Percentiles rank a stretch among this genome's conserved stretches.
Evolutionary conservation across 2,888 invertebrate genomes (phyloP).

Genomic region (Mimachlamys varia): DNA sequence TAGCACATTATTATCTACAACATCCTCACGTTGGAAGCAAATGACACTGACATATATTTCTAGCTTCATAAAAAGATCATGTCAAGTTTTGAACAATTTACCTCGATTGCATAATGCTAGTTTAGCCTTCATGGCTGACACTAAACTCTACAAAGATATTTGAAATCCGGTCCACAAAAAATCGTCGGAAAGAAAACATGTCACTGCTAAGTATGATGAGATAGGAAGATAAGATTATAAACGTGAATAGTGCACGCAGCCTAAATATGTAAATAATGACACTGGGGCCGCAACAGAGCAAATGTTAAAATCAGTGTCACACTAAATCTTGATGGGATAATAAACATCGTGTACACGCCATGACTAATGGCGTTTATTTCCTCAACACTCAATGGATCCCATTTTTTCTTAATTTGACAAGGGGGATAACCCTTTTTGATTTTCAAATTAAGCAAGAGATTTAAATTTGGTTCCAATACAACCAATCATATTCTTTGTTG

Average conservation of each 20-base stretch:
- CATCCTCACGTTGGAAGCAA: not conserved
- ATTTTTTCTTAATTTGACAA: constrained; percentile 15
- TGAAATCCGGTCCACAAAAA: constrained; percentile 11
- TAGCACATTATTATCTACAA: not conserved
- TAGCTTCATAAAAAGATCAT: not conserved
- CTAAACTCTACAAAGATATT: not conserved
- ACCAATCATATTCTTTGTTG: no score
- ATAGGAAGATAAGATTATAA: not conserved
- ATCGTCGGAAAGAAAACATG: not conserved
- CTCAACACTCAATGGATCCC: not conserved
- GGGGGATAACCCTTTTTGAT: not conserved
- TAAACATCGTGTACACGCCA: not conserved
- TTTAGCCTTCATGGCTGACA: constrained; percentile 3
- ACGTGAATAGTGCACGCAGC: not conserved
- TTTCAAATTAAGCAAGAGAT: not conserved
- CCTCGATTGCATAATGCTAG: constrained; percentile 1
- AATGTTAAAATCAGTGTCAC: not conserved
- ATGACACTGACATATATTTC: not conserved
- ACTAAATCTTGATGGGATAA: not conserved
- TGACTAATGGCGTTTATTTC: not conserved
- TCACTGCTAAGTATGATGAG: not conserved
- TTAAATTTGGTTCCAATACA: not conserved
- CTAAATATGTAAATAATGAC: not conserved
- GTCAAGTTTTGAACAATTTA: constrained; percentile 1
- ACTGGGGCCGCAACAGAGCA: not conserved